Evolutionary conservation across 2,888 invertebrate genomes (phyloP).

Genomic region (Eledone cirrhosa): DNA sequence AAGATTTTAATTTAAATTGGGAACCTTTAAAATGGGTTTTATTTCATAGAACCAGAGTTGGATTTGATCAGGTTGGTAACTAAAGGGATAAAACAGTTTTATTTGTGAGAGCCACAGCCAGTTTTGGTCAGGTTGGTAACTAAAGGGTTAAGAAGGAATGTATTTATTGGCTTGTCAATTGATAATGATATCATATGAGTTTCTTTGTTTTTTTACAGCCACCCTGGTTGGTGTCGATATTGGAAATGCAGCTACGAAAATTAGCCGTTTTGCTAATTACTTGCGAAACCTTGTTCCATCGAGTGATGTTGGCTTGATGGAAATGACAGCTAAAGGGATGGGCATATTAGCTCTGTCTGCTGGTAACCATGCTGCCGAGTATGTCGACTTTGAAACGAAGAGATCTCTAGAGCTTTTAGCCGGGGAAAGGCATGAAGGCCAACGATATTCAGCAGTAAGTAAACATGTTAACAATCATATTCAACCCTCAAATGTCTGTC

Average conservation of each 20-base stretch:
- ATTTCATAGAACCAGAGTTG: no score
- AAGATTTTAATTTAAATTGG: no score
- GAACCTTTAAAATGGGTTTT: no score
- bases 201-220: constrained; percentile 72
- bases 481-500: no score
- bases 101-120: no score
- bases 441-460: constrained; percentile 85
- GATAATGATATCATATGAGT: neutral
- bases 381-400: constrained; percentile 97
- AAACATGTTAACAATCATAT: neutral
- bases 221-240: constrained; percentile 93
- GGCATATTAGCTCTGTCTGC: constrained; percentile 84
- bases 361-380: constrained; percentile 93
- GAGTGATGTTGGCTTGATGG: constrained; percentile 92
- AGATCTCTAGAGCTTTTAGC: constrained; percentile 94
- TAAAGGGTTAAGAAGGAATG: neutral
- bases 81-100: no score
- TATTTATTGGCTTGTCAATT: neutral
- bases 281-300: constrained; percentile 88
- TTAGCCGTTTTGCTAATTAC: constrained; percentile 92
- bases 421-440: constrained; percentile 86
- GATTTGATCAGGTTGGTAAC: no score
- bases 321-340: constrained; percentile 93
- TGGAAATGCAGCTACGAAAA: constrained; percentile 88
- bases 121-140: no score